Evolutionary conservation across 2,797 vertebrate species (phyloP).

Genomic region (Todus mexicanus): DNA sequence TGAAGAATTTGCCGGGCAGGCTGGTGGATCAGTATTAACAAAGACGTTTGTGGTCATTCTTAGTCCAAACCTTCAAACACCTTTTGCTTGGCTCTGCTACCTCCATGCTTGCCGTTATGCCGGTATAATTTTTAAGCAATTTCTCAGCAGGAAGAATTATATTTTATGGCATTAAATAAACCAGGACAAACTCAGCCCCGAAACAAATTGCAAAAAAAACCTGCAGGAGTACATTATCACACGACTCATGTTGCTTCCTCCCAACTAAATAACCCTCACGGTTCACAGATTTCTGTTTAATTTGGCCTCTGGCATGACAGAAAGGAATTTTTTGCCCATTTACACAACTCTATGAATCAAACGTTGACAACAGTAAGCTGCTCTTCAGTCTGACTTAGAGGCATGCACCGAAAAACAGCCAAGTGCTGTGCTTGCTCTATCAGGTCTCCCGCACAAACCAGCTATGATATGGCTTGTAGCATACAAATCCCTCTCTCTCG

Average conservation of each 20-base stretch:
- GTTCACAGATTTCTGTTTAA: conserved; percentile 61
- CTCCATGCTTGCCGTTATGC: neutral
- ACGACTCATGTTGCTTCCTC: conserved; percentile 68
- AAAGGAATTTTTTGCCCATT: conserved; percentile 78
- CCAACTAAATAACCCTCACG: conserved; percentile 17
- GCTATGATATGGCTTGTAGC: neutral
- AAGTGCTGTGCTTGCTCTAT: conserved; percentile 6
- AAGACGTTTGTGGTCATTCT: neutral
- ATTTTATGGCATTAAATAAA: conserved; percentile 30
- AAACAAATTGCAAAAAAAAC: conserved; percentile 10
- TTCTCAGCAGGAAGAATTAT: neutral
- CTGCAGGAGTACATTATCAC: conserved; percentile 63
- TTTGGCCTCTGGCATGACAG: conserved; percentile 76
- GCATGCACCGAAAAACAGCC: conserved; percentile 49
- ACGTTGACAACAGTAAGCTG: conserved; percentile 78
- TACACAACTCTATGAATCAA: conserved; percentile 78
- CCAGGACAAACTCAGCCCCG: neutral
- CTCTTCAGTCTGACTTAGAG: conserved; percentile 75
- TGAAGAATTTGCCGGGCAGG: neutral
- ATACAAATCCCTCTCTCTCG: neutral
- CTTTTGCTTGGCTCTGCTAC: neutral
- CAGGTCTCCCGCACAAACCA: conserved; percentile 1
- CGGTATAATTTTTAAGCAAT: neutral
- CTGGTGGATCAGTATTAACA: neutral
- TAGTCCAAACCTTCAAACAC: neutral